Base-by-base conservation (phyloP, 2,113 vertebrate species). In the Neodontobutis hainanensis region DNA sequence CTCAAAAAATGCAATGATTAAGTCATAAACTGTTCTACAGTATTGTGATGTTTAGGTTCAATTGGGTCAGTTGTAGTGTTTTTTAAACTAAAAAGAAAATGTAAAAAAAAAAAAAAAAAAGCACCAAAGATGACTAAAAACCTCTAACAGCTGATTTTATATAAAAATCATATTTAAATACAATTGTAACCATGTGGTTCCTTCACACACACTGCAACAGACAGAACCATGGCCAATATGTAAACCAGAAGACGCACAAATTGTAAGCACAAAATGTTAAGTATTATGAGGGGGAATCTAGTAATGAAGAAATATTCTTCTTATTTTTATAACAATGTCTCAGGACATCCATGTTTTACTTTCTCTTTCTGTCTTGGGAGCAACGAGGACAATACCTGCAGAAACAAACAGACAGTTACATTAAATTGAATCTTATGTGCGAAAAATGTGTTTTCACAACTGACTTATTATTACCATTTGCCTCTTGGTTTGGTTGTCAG, bases 401-500 rank as follows among this genome's bases (percentile, higher is more conserved):
- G 14, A 5, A 4, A 71, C 11, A 45, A 57, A 35, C 5, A 34
- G 32, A 35, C 5, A 38, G 32, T 45, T 32, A 38, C 32, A 55
- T 8, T 15, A n/a, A 27, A 27, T 55, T 55, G 8, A 34, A 2
- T 11, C 11, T 38, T 1, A n/a, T 4, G 5, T n/a, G 8, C 8
- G 12, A 34, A 52, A 7, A 55, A 55, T 2, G 34, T 2, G 10
- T 8, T 3, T 35, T 8, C 34, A 55, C 8, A 35, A 6, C 3
- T 55, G 34, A 55, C 3, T 55, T 11, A 71, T 52, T 63, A 94
- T 95, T 85, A 99, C 97, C 97, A 99, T 94, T 99, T 98, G 70
- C 97, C 97, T 86, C 96, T 94, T 60, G 97, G 97, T 86, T 99
- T 99, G 84, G 97, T 99, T 12, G 95, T 96, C 83, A 99, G 92